Percentiles rank a stretch among this genome's conserved stretches.
phyloP scores from a whole-genome alignment of 2,797 vertebrate genomes.

The Alosa sapidissima region DNA sequence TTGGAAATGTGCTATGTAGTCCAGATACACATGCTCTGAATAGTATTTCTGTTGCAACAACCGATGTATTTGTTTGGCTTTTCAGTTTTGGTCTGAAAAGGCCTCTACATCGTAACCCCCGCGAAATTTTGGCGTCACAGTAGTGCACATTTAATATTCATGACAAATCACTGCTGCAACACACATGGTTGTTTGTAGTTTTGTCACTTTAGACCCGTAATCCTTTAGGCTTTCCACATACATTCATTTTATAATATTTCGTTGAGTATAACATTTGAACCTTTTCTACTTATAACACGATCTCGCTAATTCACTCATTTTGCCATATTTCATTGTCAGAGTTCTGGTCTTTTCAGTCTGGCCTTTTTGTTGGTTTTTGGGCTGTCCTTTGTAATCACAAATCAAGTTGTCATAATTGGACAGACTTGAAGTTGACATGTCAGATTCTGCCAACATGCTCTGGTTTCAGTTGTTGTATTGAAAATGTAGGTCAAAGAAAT shows the following conservation, averaged over 20 bases:
- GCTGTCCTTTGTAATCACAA: constrained; percentile 11
- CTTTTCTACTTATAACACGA: not conserved
- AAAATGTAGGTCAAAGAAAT: constrained; percentile 10
- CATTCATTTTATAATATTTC: not conserved
- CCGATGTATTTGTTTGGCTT: not conserved
- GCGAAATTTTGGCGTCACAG: not conserved
- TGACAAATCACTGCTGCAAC: constrained; percentile 6
- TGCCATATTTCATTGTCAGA: not conserved
- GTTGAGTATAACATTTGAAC: not conserved
- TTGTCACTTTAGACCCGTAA: not conserved
- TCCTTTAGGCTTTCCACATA: not conserved
- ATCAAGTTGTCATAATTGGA: constrained; percentile 10
- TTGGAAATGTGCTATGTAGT: constrained; percentile 1
- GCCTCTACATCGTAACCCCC: not conserved
- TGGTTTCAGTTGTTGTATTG: not conserved
- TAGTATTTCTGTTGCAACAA: not conserved
- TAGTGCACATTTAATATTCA: constrained; percentile 6
- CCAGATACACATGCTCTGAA: not conserved
- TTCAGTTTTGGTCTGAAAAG: not conserved
- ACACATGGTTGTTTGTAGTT: not conserved
- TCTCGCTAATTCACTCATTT: not conserved
- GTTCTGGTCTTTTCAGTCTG: not conserved
- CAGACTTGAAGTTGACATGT: constrained; percentile 19
- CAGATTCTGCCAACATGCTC: not conserved
- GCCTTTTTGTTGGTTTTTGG: not conserved